Base-by-base conservation (phyloP, 1,140 invertebrate species). In the Pollicipes pollicipes region DNA sequence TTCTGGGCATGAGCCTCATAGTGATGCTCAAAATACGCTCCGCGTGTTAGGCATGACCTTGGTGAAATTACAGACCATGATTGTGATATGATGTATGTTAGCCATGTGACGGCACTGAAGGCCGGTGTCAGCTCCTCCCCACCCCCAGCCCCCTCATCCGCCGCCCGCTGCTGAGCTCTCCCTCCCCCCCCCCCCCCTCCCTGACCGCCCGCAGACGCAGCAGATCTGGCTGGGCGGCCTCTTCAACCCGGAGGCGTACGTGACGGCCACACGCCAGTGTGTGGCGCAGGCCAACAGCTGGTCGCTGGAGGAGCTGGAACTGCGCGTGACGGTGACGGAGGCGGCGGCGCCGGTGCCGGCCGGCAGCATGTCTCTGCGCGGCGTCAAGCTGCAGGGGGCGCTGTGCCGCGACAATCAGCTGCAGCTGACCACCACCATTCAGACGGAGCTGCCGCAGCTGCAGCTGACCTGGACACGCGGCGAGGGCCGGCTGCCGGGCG, bases 191-290 rank as follows among this genome's bases (percentile, higher is more conserved):
- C 21, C 17, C 45, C 45, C 13, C 45, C 17, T 10, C 35, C 17
- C 35, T 35, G 6, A 6, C 35, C 35, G 45, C 24, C 45, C 21
- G 45, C 64, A 29, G 28, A n/a, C 27, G 28, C 64, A 66, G 28
- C 64, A 66, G 6, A 91, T 98, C 58, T 98, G 95, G 96, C 83
- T 99, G 27, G 97, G 96, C 72, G 95, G 95, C 3, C 81, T 99
- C 64, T 88, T 99, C 74, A 98, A 97, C 80, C 95, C 97, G 0
- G 97, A 99, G 80, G 97, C 97, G 16, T 99, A 98, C 78, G 95
- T 99, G 69, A 99, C 97, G 0, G 97, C 97, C 24, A 99, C 96
- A 2, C 84, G 97, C 30, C 95, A 98, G 77, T 98, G 93, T 78
- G 93, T 98, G 31, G 95, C 95, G 0, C 95, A 98, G 81, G 83